Base-by-base conservation (phyloP, 2,113 vertebrate genomes). In the Leucosticte australis region DNA sequence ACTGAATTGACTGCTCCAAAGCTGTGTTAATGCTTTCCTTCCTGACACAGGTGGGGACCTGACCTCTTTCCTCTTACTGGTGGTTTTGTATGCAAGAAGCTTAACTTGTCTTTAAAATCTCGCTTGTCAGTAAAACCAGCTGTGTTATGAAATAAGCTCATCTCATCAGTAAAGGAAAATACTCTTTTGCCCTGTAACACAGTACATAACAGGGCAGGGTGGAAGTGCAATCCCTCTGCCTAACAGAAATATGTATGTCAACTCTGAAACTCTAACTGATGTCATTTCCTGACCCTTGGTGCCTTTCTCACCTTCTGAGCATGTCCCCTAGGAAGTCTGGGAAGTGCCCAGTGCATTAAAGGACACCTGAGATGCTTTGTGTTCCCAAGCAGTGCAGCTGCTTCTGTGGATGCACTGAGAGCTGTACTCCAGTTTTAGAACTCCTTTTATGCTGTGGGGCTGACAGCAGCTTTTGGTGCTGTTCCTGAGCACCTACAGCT, bases 101-200 rank as follows among this genome's bases (percentile, higher is more conserved):
- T 82, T 79, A 67, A 78, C 21, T 82, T 67, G 80, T 73, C 75
- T 90, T 79, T 91, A 22, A 59, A 53, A 70, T 80, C 73, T 74
- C 46, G 23, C 30, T 82, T 89, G 69, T 60, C 39, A 79, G 27
- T 77, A 62, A 69, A 62, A 74, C 7, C 55, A 69, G 35, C 39
- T 69, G 59, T 76, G 35, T 62, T 74, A 35, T 6, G 47, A 83
- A 94, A 65, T 77, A 76, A 89, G 44, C 31, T 21, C 19, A 13
- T 77, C 37, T 86, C 35, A 28, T n/a, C 19, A 8, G 6, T 79
- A 44, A 75, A 93, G 60, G 33, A 90, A 92, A 82, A 44, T 44
- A 21, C 8, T 62, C 16, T 46, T 71, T 50, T 75, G 21, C 11
- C 39, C 39, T 67, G 2, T 60, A 52, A 23, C 2, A 3, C 15